Conservation (phyloP, 2,888 invertebrate genomes). For the Erebia epiphron region DNA sequence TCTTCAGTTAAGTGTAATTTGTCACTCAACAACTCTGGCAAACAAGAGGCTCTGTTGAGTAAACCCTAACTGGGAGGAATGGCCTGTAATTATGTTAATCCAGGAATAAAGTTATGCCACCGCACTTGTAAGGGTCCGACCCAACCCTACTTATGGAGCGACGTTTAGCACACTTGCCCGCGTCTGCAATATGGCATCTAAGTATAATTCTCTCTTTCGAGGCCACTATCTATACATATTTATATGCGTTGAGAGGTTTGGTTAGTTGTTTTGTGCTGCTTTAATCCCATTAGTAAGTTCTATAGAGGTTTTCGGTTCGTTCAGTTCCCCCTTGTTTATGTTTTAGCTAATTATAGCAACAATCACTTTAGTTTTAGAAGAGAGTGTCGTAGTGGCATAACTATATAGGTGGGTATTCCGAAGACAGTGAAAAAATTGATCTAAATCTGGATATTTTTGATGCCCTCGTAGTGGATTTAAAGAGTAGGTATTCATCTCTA, state of each 20-base stretch:
- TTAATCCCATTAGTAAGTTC: slow-evolving; percentile 16
- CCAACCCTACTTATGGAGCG: slow-evolving; percentile 58
- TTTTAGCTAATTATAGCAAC: neutral
- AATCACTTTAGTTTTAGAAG: too few relatives aligned
- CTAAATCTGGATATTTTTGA: neutral
- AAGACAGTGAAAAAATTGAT: neutral
- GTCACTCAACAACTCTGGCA: slow-evolving; percentile 33
- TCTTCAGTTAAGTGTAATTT: slow-evolving; percentile 29
- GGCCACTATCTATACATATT: slow-evolving; percentile 33
- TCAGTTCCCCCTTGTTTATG: slow-evolving; percentile 7
- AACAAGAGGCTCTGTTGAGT: slow-evolving; percentile 33
- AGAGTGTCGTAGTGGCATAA: too few relatives aligned
- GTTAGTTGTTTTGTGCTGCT: slow-evolving; percentile 2
- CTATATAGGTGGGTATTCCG: too few relatives aligned
- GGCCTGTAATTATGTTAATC: slow-evolving; percentile 78
- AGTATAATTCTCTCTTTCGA: slow-evolving; percentile 50
- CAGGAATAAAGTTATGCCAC: slow-evolving; percentile 76
- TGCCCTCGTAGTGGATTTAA: neutral
- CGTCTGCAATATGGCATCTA: slow-evolving; percentile 51
- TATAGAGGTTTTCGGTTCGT: neutral
- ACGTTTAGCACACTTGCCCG: slow-evolving; percentile 61
- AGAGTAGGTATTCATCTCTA: neutral
- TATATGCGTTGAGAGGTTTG: slow-evolving; percentile 24
- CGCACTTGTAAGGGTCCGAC: slow-evolving; percentile 66
- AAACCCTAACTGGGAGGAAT: slow-evolving; percentile 58